These are phyloP conservation scores for Esox masquinongy DNA, from an alignment of 2,797 vertebrate genomes.

Conservation along the genomic window DNA sequence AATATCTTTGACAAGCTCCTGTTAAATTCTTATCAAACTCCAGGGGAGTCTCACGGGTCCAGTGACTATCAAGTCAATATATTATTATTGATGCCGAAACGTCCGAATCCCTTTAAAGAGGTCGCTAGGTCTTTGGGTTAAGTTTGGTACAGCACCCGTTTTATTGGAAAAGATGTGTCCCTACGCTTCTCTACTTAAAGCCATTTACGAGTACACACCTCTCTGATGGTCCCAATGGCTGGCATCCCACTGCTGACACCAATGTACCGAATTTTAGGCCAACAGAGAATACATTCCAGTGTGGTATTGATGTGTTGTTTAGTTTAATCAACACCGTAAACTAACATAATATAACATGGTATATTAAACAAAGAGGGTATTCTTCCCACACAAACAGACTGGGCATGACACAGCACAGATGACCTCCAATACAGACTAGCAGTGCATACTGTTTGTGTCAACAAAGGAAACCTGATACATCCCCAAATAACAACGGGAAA, in stretches of 20 bases:
- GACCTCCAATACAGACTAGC: constrained; percentile 24
- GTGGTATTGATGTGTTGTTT: too few relatives aligned
- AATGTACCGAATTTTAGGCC: background rate
- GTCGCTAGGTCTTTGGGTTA: background rate
- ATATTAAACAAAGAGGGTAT: background rate
- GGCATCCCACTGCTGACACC: background rate
- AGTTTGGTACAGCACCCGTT: background rate
- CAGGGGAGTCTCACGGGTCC: background rate
- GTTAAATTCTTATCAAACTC: background rate
- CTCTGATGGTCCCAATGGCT: background rate
- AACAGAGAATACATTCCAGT: background rate
- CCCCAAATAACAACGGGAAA: constrained; percentile 51
- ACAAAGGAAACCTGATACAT: constrained; percentile 51
- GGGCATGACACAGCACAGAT: constrained; percentile 3
- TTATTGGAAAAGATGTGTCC: background rate
- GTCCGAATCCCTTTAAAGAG: background rate
- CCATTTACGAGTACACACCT: background rate
- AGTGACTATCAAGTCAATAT: background rate
- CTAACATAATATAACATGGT: background rate
- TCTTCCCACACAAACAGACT: background rate
- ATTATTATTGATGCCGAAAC: background rate
- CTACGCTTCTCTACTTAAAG: background rate
- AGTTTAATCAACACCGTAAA: background rate
- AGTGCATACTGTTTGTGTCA: constrained; percentile 24
- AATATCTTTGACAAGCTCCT: background rate